Evolutionary conservation across 2,113 vertebrate species (phyloP).

Genomic region (Lutjanus erythropterus): DNA sequence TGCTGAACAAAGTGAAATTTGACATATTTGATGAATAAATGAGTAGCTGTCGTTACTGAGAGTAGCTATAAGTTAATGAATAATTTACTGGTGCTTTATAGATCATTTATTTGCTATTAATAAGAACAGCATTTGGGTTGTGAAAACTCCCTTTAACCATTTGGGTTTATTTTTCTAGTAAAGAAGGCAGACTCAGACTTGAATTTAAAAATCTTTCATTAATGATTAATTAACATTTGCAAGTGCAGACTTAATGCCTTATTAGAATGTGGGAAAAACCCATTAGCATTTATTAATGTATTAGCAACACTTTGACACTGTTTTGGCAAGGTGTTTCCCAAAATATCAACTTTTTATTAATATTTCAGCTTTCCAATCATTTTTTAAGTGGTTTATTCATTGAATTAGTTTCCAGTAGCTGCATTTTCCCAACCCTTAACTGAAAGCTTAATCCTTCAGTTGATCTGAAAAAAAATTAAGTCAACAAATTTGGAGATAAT

Average conservation of each 20-base stretch:
- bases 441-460: background rate
- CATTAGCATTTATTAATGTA: background rate
- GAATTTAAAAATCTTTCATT: background rate
- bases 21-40: background rate
- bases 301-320: too few relatives aligned
- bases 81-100: background rate
- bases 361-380: background rate
- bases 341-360: constrained; percentile 26
- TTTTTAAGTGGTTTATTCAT: constrained; percentile 14
- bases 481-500: background rate
- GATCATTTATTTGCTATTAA: background rate
- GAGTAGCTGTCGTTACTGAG: background rate
- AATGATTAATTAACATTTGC: constrained; percentile 4
- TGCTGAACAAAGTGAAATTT: constrained; percentile 3
- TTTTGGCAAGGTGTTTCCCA: background rate
- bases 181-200: background rate
- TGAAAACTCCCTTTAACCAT: too few relatives aligned
- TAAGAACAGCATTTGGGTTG: background rate
- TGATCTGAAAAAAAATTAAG: background rate
- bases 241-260: background rate
- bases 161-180: background rate
- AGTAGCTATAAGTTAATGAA: background rate
- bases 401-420: background rate
- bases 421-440: background rate
- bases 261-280: background rate